These are phyloP conservation scores for Polydrusus cervinus DNA, from an alignment of 2,888 invertebrate genomes.

Conservation along the genomic window DNA sequence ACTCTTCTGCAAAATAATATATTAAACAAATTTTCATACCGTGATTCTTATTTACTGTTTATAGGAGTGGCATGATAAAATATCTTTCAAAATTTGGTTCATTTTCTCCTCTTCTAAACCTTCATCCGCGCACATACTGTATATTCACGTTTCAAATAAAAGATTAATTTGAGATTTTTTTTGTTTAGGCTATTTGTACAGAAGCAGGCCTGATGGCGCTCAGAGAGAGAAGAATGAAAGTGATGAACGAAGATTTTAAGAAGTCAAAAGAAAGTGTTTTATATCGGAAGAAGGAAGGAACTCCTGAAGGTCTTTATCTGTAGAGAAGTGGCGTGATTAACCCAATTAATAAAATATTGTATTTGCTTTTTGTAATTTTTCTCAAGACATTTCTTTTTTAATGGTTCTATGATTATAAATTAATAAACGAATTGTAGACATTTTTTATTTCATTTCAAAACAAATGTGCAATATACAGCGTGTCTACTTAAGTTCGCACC, in stretches of 20 bases:
- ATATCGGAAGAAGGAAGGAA: constrained; percentile 99
- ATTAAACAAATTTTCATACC: no score
- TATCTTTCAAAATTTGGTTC: no score
- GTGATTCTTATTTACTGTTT: no score
- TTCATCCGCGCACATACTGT: no score
- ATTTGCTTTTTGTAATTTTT: constrained; percentile 24
- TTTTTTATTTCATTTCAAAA: background rate
- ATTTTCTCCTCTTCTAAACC: no score
- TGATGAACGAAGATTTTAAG: constrained; percentile 99
- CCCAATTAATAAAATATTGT: background rate
- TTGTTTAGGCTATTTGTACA: constrained; percentile 95
- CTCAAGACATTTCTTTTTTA: background rate
- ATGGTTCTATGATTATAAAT: constrained; percentile 1
- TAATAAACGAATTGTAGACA: constrained; percentile 8
- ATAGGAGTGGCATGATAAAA: no score
- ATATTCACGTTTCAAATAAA: no score
- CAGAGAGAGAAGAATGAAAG: constrained; percentile 98
- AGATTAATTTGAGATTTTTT: no score
- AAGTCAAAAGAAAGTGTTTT: constrained; percentile 99
- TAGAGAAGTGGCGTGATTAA: constrained; percentile 72
- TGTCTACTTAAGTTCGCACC: no score
- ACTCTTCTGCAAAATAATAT: no score
- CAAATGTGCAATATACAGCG: background rate
- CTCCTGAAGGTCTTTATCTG: constrained; percentile 98
- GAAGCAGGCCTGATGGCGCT: constrained; percentile 99